A percentile compares a stretch with the other conserved stretches of the same genome.
phyloP scores from a whole-genome alignment of 1,140 invertebrate species.

The Aphis gossypii region DNA sequence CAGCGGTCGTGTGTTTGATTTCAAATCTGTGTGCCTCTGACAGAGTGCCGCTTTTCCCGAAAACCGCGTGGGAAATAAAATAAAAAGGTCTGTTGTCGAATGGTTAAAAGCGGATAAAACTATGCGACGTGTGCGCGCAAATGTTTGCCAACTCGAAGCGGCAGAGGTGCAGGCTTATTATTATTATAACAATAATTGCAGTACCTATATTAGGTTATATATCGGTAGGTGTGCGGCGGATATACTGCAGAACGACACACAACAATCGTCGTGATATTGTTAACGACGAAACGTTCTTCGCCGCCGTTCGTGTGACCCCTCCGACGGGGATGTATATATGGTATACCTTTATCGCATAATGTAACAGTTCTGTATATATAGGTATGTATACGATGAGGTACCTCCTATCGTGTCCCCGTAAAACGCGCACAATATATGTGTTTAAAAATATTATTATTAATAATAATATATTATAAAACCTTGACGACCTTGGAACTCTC shows the following conservation, averaged over 20 bases:
- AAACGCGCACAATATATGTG: background rate
- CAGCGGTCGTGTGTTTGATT: background rate
- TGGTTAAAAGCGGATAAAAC: background rate
- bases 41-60: background rate
- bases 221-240: background rate
- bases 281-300: background rate
- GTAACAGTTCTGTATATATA: background rate
- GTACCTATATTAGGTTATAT: background rate
- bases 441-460: constrained; percentile 23
- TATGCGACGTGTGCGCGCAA: background rate
- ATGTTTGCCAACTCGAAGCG: background rate
- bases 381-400: background rate
- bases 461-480: constrained; percentile 7
- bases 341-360: background rate
- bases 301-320: background rate
- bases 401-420: too few species aligned
- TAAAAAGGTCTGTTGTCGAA: background rate
- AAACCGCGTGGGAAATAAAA: background rate
- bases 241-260: background rate
- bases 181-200: background rate
- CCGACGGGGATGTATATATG: background rate
- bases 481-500: constrained; percentile 32
- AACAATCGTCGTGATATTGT: background rate
- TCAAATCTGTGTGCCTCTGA: background rate
- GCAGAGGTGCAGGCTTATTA: background rate